Evolutionary conservation across 2,888 invertebrate species (phyloP).

Genomic region (Incurvaria masculella): DNA sequence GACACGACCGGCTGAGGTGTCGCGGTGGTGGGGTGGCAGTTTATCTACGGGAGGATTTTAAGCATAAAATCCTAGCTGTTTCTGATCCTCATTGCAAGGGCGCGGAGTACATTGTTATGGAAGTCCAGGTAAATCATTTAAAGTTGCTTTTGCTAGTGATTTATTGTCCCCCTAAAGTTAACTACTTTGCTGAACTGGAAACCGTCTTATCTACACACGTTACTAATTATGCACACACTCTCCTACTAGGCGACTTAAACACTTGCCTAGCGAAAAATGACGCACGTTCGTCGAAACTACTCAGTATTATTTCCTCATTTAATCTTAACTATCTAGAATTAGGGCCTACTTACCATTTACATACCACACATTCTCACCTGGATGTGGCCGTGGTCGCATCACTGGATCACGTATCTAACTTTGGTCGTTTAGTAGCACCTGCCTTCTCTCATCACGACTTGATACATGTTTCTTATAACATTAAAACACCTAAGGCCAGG

Average conservation of each 20-base stretch:
- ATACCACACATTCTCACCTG: not conserved
- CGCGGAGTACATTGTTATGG: conserved; percentile 7
- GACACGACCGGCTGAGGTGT: conserved; percentile 4
- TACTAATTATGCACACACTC: not conserved
- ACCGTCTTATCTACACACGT: not conserved
- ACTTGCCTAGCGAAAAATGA: not conserved
- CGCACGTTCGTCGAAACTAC: not conserved
- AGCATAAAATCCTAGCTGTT: not conserved
- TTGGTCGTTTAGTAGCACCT: not conserved
- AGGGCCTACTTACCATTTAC: not conserved
- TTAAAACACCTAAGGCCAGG: not conserved
- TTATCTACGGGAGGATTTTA: conserved; percentile 5
- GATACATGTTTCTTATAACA: not conserved
- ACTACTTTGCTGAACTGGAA: conserved; percentile 10
- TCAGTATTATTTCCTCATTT: not conserved
- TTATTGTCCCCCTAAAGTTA: conserved; percentile 7
- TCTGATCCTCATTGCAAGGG: conserved; percentile 1
- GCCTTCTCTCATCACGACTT: not conserved
- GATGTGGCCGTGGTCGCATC: not conserved
- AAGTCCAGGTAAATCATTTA: conserved; percentile 3
- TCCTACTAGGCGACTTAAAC: not conserved
- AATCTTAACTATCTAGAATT: not conserved
- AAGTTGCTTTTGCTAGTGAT: conserved; percentile 8
- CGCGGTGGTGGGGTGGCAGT: conserved; percentile 8
- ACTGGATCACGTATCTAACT: not conserved